Base-by-base conservation (phyloP, 2,113 vertebrate genomes). In the Malurus elegans region DNA sequence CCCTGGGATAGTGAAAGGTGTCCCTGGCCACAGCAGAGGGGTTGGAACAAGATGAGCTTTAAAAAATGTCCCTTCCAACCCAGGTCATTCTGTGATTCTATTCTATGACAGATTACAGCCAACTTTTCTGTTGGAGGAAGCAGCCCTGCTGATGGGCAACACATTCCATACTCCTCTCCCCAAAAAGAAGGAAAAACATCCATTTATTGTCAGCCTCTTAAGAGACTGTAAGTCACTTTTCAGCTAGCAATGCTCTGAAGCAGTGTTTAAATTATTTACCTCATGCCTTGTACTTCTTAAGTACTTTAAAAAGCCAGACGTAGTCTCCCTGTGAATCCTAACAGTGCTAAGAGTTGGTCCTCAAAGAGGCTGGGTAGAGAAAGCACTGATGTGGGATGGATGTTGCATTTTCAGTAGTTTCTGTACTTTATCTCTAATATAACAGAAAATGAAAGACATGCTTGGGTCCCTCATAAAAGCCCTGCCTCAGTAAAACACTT, bases 211-310 rank as follows among this genome's bases (percentile, higher is more conserved):
- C 23, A 79, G 58, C 15, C 56, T 69, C 19, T 21, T 57, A 76
- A 62, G 62, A 50, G 64, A 87, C 1, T 16, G 2, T 6, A 84
- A 93, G 64, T 34, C 28, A 60, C 44, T 84, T 71, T 56, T 64
- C 72, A 86, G 44, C 47, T 24, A 24, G 47, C 40, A 64, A 24
- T 8, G 45, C 61, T 65, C 53, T 61, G 80, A 57, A 69, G 19
- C 40, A 79, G 29, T 7, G 9, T 45, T 89, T 95, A 24, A 91
- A 95, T 89, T 79, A 95, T 95, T 89, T 45, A 93, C 13, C 45
- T 85, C 45, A 14, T 14, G 17, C 50, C 84, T 42, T 79, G 78
- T 84, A 87, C 62, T 79, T 72, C 11, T 6, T 36, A 75, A 95
- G 70, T 31, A 85, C 21, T 81, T 44, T 31, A 64, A 93, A 87